Conservation (phyloP, 2,888 invertebrate species). For the Dryobotodes eremita region DNA sequence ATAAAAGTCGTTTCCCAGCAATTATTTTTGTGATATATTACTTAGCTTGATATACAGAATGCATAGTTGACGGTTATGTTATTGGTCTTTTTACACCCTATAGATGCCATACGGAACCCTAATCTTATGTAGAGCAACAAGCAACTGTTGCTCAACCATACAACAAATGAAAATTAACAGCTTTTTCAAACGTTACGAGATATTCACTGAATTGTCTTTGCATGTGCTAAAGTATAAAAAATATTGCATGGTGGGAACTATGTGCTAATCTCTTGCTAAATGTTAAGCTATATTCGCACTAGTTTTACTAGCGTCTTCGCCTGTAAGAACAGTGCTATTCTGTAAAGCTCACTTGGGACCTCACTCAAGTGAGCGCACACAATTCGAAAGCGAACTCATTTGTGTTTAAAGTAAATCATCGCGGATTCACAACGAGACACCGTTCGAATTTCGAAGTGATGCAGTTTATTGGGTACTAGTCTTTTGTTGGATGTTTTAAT, state of each 20-base stretch:
- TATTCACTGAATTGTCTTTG: constrained; percentile 56
- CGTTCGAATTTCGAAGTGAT: not conserved
- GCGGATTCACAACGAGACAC: not conserved
- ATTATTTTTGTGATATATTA: no score
- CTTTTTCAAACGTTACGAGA: constrained; percentile 34
- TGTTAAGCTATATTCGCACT: constrained; percentile 5
- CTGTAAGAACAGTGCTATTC: not conserved
- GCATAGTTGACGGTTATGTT: no score
- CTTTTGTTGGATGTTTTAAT: not conserved
- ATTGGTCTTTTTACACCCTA: no score
- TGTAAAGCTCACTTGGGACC: not conserved
- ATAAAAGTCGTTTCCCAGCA: no score
- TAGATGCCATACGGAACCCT: constrained; percentile 16
- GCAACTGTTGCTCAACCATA: constrained; percentile 34
- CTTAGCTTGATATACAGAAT: no score
- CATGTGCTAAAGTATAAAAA: constrained; percentile 50
- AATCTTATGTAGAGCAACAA: constrained; percentile 23
- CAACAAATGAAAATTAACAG: constrained; percentile 22
- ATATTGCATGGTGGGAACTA: constrained; percentile 53
- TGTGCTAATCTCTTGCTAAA: constrained; percentile 52
- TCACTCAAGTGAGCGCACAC: constrained; percentile 5
- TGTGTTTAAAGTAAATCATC: constrained; percentile 13
- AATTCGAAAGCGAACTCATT: constrained; percentile 17
- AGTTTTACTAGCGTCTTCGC: not conserved
- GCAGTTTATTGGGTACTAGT: not conserved